Conservation (phyloP, 2,113 vertebrate genomes). For the Colossoma macropomum region DNA sequence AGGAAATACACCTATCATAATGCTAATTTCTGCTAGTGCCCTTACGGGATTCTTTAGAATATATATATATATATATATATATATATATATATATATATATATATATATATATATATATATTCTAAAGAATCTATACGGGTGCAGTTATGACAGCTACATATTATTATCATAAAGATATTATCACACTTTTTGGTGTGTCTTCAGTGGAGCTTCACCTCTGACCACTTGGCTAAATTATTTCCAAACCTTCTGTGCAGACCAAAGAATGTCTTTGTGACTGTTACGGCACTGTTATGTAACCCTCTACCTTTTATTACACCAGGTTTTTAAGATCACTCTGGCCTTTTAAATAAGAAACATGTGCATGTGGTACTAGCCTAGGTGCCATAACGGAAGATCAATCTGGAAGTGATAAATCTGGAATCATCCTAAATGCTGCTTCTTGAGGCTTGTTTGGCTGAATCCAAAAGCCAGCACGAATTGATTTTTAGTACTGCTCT, state of each 20-base stretch:
- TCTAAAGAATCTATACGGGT: too few relatives aligned
- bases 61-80: too few relatives aligned
- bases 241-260: constrained; percentile 22
- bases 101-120: too few relatives aligned
- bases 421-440: neutral
- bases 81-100: too few relatives aligned
- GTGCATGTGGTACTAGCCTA: neutral
- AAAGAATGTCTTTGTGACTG: constrained; percentile 22
- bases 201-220: neutral
- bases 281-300: constrained; percentile 12
- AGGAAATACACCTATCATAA: too few relatives aligned
- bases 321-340: neutral
- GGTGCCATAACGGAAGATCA: neutral
- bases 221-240: constrained; percentile 4
- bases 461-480: constrained; percentile 4
- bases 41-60: too few relatives aligned
- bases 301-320: neutral
- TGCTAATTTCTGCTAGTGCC: too few relatives aligned
- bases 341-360: neutral
- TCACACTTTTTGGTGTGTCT: neutral
- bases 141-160: neutral
- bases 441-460: neutral
- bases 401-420: neutral
- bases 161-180: neutral
- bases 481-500: neutral